These are phyloP conservation scores for Chloropsis hardwickii DNA, from an alignment of 2,113 vertebrate species.

Conservation along the genomic window DNA sequence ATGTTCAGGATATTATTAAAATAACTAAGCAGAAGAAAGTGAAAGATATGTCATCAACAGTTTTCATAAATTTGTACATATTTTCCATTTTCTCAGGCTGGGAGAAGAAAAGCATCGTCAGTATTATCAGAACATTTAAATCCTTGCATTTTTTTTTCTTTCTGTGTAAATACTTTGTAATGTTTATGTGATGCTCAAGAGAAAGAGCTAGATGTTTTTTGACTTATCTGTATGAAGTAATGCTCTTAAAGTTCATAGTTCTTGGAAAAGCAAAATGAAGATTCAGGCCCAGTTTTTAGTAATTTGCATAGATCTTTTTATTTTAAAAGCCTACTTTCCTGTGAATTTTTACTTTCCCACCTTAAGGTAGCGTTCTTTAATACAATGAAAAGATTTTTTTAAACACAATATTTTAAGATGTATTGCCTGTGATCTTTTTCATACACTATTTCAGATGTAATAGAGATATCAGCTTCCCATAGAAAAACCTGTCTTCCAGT, in stretches of 20 bases:
- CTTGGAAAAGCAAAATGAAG: neutral
- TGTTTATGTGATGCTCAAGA: neutral
- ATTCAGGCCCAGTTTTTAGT: neutral
- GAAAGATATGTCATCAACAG: neutral
- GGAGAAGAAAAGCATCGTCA: fast-evolving
- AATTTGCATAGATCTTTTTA: neutral
- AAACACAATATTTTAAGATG: neutral
- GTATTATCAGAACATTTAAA: neutral
- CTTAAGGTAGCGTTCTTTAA: neutral
- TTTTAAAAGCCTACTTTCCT: neutral
- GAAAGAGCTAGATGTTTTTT: neutral
- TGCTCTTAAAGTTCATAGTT: neutral
- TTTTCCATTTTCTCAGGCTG: neutral
- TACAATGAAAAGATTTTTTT: neutral
- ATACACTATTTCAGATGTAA: neutral
- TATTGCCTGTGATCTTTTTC: neutral
- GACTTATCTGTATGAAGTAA: neutral
- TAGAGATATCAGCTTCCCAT: neutral
- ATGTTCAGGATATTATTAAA: neutral
- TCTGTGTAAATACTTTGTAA: neutral
- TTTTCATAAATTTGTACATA: neutral
- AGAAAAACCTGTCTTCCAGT: neutral
- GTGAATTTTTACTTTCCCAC: neutral
- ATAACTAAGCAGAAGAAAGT: neutral
- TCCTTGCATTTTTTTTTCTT: neutral